Percentiles rank a stretch among this genome's conserved stretches.
Conservation (phyloP, 1,140 invertebrate species). For the Anastrepha obliqua region DNA sequence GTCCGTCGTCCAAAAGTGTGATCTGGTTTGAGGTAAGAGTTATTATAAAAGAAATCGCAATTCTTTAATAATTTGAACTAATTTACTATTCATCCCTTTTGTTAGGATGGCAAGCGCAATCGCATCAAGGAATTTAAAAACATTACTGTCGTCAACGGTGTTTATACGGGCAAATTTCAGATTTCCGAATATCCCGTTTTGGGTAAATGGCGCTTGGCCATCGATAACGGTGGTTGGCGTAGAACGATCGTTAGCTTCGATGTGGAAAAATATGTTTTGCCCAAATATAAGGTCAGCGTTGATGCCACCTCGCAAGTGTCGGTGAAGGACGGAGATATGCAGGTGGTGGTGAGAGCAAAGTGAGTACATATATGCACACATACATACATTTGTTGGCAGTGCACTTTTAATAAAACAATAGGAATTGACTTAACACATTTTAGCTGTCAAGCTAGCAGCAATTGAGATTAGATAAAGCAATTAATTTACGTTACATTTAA, state of each 20-base stretch:
- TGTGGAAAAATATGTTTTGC: constrained; percentile 91
- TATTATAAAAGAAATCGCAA: neutral
- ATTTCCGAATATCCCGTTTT: constrained; percentile 89
- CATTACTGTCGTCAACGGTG: constrained; percentile 82
- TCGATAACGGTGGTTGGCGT: constrained; percentile 60
- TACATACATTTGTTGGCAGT: too few relatives aligned
- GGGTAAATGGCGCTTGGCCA: constrained; percentile 86
- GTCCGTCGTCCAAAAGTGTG: constrained; percentile 83
- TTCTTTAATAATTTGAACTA: neutral
- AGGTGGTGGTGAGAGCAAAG: constrained; percentile 87
- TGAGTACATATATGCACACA: constrained; percentile 58
- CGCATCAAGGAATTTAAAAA: constrained; percentile 86
- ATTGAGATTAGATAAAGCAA: too few relatives aligned
- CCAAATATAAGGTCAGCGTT: constrained; percentile 92
- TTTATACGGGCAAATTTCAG: constrained; percentile 83
- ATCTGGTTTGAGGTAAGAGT: constrained; percentile 56
- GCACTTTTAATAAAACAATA: too few relatives aligned
- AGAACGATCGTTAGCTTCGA: constrained; percentile 66
- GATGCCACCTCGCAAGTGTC: constrained; percentile 87
- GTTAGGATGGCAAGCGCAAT: constrained; percentile 66
- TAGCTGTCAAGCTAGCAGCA: too few relatives aligned
- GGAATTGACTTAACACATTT: too few relatives aligned
- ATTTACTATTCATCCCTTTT: neutral
- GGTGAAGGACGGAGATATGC: constrained; percentile 87
- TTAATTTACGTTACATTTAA: too few relatives aligned